Percentiles rank a stretch among this genome's conserved stretches.
Conservation (phyloP, 2,797 vertebrate species). For the Sebastes dallii region DNA sequence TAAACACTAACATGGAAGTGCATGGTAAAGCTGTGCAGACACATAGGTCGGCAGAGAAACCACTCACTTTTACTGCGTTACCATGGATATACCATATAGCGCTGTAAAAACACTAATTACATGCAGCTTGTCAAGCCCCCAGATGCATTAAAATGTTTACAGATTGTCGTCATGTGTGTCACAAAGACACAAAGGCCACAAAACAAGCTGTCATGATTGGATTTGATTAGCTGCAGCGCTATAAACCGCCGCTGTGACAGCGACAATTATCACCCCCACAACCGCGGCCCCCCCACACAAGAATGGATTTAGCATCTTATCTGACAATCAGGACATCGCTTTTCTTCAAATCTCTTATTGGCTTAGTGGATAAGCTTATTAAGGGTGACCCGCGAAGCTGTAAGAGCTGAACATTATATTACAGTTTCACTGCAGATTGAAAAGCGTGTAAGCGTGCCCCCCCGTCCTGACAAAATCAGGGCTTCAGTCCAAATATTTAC, state of each 20-base stretch:
- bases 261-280: conserved; percentile 58
- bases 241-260: conserved; percentile 62
- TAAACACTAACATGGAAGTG: not conserved
- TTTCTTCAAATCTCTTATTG: conserved; percentile 72
- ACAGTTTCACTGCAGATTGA: conserved; percentile 59
- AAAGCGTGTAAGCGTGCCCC: conserved; percentile 31
- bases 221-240: conserved; percentile 64
- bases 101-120: conserved; percentile 2
- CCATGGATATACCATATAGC: not conserved
- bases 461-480: conserved; percentile 17
- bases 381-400: conserved; percentile 65
- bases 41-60: not conserved
- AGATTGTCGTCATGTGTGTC: conserved; percentile 18
- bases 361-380: conserved; percentile 77
- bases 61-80: not conserved
- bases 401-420: conserved; percentile 67
- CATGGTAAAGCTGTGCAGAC: not conserved
- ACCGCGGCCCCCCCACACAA: not conserved
- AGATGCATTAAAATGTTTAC: conserved; percentile 18
- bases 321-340: conserved; percentile 74
- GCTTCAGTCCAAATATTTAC: not conserved
- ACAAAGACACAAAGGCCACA: conserved; percentile 37
- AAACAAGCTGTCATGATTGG: conserved; percentile 48
- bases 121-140: not conserved
- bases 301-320: conserved; percentile 75